Evolutionary conservation across 2,797 vertebrate genomes (phyloP).

Genomic region (Hydrocynus forskahlii): DNA sequence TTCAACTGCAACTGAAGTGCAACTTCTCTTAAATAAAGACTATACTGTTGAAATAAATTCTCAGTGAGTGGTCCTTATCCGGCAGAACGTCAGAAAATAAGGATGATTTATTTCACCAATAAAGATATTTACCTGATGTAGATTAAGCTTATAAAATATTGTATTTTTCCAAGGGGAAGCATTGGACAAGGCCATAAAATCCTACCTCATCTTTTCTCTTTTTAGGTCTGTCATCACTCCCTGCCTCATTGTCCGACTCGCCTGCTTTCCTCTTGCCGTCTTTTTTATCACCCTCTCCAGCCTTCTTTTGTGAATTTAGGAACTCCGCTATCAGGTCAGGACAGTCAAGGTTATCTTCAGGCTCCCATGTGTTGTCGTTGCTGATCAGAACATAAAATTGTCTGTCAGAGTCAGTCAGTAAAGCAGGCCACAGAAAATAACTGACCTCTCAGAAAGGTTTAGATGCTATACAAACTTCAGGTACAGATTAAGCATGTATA

Average conservation of each 20-base stretch:
- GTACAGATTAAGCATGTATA: no score
- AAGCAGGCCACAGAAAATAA: background rate
- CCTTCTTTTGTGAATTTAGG: constrained; percentile 90
- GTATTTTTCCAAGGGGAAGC: background rate
- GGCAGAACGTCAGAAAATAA: background rate
- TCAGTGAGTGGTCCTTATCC: background rate
- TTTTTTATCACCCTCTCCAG: constrained; percentile 83
- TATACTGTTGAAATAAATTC: background rate
- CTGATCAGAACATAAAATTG: constrained; percentile 67
- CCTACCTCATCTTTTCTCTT: constrained; percentile 96
- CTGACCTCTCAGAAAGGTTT: background rate
- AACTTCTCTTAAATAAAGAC: background rate
- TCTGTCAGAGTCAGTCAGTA: background rate
- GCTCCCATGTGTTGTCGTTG: constrained; percentile 98
- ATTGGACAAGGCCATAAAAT: background rate
- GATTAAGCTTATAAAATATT: background rate
- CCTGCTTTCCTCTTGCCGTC: constrained; percentile 87
- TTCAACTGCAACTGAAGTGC: background rate
- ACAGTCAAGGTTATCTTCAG: constrained; percentile 95
- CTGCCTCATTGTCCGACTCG: constrained; percentile 77
- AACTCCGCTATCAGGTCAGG: constrained; percentile 95
- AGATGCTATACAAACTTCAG: no score
- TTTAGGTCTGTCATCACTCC: constrained; percentile 89
- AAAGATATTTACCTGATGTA: background rate
- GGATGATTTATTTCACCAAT: background rate